Evolutionary conservation across 1,140 invertebrate genomes (phyloP), one percentile per base, ranked within the genome.

Genomic region (Drosophila tani): DNA sequence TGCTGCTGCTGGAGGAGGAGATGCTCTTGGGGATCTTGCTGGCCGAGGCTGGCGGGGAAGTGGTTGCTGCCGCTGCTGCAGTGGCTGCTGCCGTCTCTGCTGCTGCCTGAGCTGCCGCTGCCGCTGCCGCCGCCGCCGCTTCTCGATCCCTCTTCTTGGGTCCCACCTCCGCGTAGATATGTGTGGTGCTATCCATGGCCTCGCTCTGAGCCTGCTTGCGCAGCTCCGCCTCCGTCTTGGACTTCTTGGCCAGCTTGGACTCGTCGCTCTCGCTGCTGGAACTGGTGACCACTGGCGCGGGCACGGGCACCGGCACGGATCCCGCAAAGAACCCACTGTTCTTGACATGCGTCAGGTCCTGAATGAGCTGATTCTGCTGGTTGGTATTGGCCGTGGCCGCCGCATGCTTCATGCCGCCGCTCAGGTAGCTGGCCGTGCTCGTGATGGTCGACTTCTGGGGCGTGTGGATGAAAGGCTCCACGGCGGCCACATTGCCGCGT

Each of bases 391-490:
- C 91, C 46, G 81, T 92, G 17, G 82, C 85, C 32, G 91, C 90
- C 38, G 73, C 78, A 73, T 92, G 91, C 32, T 92, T 92, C 58
- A 91, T 85, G 8, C 79, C 87, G 0, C 71, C 91, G 14, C 74
- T 86, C 53, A 92, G 40, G 45, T 81, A 92, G 49, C 68, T 83
- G 27, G 83, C 75, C 11, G 87, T 86, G 55, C 79, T 64, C 9
- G 91, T 87, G 40, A 92, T 90, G n/a, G 82, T 92, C 19, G 92
- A 91, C 73, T 92, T 92, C 21, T 96, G 95, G 9, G 96, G 96
- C 79, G 97, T 96, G 82, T 97, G 96, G 80, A 97, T 97, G 84
- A 97, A 98, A 1, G 97, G 97, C 87, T 98, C 97, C 3, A 98
- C 96, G 8, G 97, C 97, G 2, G 97, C 97, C 55, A 98, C 96